Evolutionary conservation across 2,888 invertebrate species (phyloP).

Genomic region (Falcaria lacertinaria): DNA sequence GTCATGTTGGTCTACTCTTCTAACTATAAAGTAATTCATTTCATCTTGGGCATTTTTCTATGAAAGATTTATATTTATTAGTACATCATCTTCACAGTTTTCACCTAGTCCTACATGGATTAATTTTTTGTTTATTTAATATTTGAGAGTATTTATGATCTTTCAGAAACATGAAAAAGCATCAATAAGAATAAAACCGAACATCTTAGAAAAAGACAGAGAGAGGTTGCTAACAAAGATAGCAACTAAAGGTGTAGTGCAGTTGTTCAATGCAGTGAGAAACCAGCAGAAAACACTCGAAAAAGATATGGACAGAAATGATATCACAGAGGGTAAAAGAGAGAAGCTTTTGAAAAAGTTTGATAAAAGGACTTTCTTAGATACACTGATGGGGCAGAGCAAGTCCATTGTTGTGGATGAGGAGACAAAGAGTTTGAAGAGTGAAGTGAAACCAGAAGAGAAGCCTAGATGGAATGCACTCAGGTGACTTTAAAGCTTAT

Average conservation of each 20-base stretch:
- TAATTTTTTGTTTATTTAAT: too few relatives aligned
- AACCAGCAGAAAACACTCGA: slow-evolving; percentile 90
- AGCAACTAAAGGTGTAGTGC: slow-evolving; percentile 95
- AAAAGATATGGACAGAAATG: slow-evolving; percentile 83
- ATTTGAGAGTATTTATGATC: not conserved
- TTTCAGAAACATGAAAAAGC: slow-evolving; percentile 82
- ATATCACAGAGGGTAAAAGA: slow-evolving; percentile 87
- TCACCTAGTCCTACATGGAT: too few relatives aligned
- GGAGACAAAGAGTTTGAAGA: slow-evolving; percentile 50
- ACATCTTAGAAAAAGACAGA: slow-evolving; percentile 85
- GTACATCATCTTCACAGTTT: too few relatives aligned
- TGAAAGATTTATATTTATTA: too few relatives aligned
- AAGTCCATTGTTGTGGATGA: slow-evolving; percentile 78
- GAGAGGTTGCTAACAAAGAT: slow-evolving; percentile 89
- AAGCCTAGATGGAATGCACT: slow-evolving; percentile 82
- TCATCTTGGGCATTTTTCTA: too few relatives aligned
- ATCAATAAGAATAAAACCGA: slow-evolving; percentile 86
- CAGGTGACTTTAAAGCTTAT: slow-evolving; percentile 40
- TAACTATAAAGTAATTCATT: too few relatives aligned
- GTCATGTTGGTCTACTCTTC: too few relatives aligned
- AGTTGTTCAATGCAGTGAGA: slow-evolving; percentile 94
- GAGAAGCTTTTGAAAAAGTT: slow-evolving; percentile 88
- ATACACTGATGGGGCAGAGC: slow-evolving; percentile 86
- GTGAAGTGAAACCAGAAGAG: slow-evolving; percentile 59
- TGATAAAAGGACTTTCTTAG: slow-evolving; percentile 87